A percentile compares a stretch with the other conserved stretches of the same genome.
These are phyloP conservation scores for Leptatherina wallacei DNA, from an alignment of 2,797 vertebrate genomes.

Conservation along the genomic window DNA sequence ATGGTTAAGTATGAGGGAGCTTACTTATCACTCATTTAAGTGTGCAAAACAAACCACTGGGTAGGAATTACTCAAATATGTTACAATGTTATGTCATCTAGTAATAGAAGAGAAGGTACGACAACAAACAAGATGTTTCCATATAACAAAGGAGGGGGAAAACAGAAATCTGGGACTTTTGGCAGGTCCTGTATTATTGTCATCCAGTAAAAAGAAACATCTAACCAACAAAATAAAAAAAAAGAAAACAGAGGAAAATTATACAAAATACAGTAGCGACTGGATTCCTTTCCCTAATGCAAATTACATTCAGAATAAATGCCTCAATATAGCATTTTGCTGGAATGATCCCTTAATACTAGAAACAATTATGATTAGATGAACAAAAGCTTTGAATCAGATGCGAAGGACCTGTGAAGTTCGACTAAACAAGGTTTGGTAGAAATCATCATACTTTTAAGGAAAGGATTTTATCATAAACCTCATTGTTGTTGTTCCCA, in stretches of 20 bases:
- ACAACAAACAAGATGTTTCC: background rate
- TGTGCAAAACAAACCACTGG: background rate
- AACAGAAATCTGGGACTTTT: background rate
- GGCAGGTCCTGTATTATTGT: too few relatives aligned
- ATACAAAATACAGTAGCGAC: too few relatives aligned
- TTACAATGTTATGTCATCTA: background rate
- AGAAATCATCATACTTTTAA: too few relatives aligned
- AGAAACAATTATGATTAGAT: too few relatives aligned
- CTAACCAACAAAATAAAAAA: background rate
- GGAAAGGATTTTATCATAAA: constrained; percentile 1
- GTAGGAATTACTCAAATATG: background rate
- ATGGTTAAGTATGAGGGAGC: too few relatives aligned
- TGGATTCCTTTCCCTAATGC: too few relatives aligned
- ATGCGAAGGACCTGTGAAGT: too few relatives aligned
- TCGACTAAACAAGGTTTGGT: too few relatives aligned
- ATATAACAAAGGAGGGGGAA: background rate
- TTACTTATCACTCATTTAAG: background rate
- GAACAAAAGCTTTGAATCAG: too few relatives aligned
- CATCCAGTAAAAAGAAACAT: background rate
- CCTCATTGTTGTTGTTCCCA: constrained; percentile 18
- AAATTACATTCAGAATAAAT: too few relatives aligned
- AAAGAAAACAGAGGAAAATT: background rate
- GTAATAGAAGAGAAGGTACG: background rate
- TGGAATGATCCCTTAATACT: too few relatives aligned
- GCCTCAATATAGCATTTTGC: too few relatives aligned